A percentile compares a stretch with the other conserved stretches of the same genome.
These are phyloP conservation scores for Tortricodes alternella DNA, from an alignment of 2,888 invertebrate species.

Conservation along the genomic window DNA sequence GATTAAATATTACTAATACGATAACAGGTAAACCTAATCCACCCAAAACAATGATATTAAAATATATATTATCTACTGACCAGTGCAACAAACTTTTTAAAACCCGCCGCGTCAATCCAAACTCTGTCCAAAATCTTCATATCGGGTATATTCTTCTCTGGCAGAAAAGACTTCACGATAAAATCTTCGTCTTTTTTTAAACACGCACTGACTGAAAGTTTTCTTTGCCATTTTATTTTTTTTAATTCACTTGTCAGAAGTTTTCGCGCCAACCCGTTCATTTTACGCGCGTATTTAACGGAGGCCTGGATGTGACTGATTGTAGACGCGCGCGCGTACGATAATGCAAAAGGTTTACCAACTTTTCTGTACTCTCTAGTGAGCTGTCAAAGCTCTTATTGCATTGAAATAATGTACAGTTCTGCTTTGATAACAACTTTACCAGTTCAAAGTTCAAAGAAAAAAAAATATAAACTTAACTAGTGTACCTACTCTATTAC, in stretches of 20 bases:
- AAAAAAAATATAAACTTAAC: too few relatives aligned
- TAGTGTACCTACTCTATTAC: too few relatives aligned
- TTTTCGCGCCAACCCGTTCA: constrained; percentile 61
- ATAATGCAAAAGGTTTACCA: too few relatives aligned
- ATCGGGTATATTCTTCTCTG: constrained; percentile 61
- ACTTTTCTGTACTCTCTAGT: too few relatives aligned
- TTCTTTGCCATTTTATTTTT: constrained; percentile 60
- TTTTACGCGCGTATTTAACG: constrained; percentile 51
- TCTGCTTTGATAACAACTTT: too few relatives aligned
- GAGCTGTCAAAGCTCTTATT: too few relatives aligned
- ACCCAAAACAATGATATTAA: not conserved
- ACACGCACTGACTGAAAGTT: constrained; percentile 52
- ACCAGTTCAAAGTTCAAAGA: too few relatives aligned
- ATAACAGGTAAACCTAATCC: too few relatives aligned
- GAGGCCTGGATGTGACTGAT: constrained; percentile 47
- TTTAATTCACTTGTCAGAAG: constrained; percentile 61
- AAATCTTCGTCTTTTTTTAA: constrained; percentile 54
- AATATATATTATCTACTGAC: constrained; percentile 50
- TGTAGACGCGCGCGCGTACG: not conserved
- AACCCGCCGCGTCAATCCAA: constrained; percentile 56
- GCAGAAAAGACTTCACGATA: constrained; percentile 60
- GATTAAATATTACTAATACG: too few relatives aligned
- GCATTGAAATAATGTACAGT: too few relatives aligned
- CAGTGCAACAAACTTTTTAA: constrained; percentile 63
- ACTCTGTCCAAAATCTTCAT: constrained; percentile 61